Conservation (phyloP, 2,888 invertebrate genomes). For the Ormia ochracea region DNA sequence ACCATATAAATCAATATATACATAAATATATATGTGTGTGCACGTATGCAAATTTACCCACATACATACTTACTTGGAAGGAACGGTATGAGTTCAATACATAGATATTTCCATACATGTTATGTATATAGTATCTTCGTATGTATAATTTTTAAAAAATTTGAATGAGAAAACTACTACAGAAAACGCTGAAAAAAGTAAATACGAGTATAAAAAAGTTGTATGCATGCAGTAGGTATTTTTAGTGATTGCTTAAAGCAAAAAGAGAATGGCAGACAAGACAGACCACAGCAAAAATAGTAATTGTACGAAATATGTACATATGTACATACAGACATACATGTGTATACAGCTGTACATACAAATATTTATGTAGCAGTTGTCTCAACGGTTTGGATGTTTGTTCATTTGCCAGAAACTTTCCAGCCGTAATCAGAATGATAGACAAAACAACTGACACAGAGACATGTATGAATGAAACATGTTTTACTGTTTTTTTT, state of each 20-base stretch:
- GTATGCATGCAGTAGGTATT: conserved; percentile 30
- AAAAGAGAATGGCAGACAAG: conserved; percentile 6
- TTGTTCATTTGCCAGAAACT: conserved; percentile 17
- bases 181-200: not conserved
- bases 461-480: conserved; percentile 49
- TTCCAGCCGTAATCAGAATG: conserved; percentile 20
- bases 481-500: conserved; percentile 60
- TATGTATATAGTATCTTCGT: not conserved
- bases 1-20: not conserved
- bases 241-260: conserved; percentile 31
- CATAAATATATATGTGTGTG: not conserved
- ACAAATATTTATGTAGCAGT: too few relatives aligned
- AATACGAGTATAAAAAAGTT: conserved; percentile 18
- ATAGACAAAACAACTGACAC: conserved; percentile 14
- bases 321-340: too few relatives aligned
- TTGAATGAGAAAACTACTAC: not conserved
- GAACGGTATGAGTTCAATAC: too few relatives aligned
- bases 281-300: conserved; percentile 21
- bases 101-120: not conserved
- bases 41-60: not conserved
- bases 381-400: conserved; percentile 6
- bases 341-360: too few relatives aligned
- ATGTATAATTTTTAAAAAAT: conserved; percentile 1
- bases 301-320: conserved; percentile 6
- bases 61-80: too few relatives aligned